phyloP scores from a whole-genome alignment of 2,113 vertebrate species.

The Bos javanicus region DNA sequence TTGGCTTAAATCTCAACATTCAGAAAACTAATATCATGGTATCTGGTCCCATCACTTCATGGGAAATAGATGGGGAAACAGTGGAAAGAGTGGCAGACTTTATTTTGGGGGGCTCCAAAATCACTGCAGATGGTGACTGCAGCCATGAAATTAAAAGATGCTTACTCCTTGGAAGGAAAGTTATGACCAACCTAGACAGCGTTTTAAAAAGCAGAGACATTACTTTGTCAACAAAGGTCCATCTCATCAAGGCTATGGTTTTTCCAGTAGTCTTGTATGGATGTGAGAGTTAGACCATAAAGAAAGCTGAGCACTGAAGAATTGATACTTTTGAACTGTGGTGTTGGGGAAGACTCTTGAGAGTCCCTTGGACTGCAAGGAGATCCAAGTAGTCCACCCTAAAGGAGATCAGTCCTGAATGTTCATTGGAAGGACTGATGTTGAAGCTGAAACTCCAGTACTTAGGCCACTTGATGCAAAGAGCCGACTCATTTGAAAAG shows the following conservation, averaged over 20 bases:
- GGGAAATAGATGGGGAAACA: background rate
- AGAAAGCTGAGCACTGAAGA: background rate
- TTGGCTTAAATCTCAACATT: background rate
- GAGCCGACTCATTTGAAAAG: background rate
- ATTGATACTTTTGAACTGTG: background rate
- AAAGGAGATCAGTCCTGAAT: background rate
- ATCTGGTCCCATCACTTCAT: background rate
- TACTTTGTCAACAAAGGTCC: background rate
- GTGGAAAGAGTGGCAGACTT: background rate
- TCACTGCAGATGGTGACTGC: background rate
- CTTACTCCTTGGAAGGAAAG: background rate
- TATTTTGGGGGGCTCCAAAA: background rate
- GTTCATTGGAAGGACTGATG: background rate
- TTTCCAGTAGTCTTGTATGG: background rate
- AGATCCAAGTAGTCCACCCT: background rate
- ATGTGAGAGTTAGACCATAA: background rate
- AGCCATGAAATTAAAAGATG: background rate
- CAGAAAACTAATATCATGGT: background rate
- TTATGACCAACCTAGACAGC: background rate
- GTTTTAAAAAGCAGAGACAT: background rate
- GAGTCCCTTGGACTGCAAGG: background rate
- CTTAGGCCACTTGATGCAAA: background rate
- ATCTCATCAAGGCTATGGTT: background rate
- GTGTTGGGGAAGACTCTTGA: background rate
- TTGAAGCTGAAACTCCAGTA: background rate